Conservation (phyloP, 2,113 vertebrate species). For the Paratilapia polleni region DNA sequence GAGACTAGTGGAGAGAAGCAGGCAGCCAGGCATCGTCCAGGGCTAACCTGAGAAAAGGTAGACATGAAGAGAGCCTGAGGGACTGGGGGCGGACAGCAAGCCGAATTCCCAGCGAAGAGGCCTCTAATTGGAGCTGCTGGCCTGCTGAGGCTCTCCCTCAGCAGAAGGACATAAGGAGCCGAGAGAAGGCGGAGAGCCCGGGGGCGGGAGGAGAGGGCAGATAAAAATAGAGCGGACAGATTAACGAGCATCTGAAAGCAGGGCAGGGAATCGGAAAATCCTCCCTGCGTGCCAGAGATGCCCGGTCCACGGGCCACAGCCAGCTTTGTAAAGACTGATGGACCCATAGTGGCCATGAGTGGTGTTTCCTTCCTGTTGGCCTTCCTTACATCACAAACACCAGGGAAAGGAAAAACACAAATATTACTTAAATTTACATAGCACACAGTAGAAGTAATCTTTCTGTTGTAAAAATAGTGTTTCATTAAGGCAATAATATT, state of each 20-base stretch:
- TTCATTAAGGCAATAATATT: not conserved
- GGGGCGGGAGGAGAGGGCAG: conserved; percentile 61
- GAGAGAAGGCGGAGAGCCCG: conserved; percentile 56
- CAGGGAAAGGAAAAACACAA: not conserved
- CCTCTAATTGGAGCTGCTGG: conserved; percentile 77
- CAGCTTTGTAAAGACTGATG: conserved; percentile 26
- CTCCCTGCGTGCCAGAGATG: conserved; percentile 68
- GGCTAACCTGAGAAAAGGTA: conserved; percentile 75
- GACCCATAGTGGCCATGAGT: not conserved
- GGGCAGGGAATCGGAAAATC: conserved; percentile 80
- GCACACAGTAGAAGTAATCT: not conserved
- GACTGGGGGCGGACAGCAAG: conserved; percentile 63
- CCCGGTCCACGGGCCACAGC: conserved; percentile 52
- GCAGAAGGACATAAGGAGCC: conserved; percentile 58
- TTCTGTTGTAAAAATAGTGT: not conserved
- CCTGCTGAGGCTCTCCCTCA: conserved; percentile 52
- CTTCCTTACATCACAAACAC: conserved; percentile 21
- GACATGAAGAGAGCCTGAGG: conserved; percentile 57
- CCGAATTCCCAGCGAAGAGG: conserved; percentile 66
- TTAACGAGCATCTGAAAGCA: conserved; percentile 83
- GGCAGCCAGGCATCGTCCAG: conserved; percentile 42
- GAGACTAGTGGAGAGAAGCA: conserved; percentile 24
- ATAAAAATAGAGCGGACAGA: conserved; percentile 81
- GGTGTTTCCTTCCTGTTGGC: conserved; percentile 51
- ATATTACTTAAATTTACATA: conserved; percentile 2